Evolutionary conservation across 2,888 invertebrate species (phyloP).

Genomic region (Dicyrtoma fusca): DNA sequence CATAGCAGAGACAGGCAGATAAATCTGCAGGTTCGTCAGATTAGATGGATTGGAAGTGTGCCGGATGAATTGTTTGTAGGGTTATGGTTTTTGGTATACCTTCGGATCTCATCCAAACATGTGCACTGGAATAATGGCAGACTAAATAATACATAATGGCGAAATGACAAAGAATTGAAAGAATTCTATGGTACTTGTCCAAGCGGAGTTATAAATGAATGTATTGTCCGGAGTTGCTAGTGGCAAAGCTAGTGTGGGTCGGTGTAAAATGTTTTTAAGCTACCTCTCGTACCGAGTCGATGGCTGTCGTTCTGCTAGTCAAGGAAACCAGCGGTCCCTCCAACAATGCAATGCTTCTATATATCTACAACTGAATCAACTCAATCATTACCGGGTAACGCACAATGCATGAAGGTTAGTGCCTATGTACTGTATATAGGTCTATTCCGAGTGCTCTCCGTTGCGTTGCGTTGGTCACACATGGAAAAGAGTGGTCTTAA

Average conservation of each 20-base stretch:
- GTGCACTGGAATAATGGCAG: conserved; percentile 38
- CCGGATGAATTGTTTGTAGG: conserved; percentile 34
- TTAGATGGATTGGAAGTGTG: conserved; percentile 36
- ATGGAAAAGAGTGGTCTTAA: too few species aligned
- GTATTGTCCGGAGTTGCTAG: conserved; percentile 20
- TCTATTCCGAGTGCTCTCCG: too few species aligned
- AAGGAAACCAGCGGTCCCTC: not conserved
- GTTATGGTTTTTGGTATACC: conserved; percentile 9
- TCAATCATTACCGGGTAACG: not conserved
- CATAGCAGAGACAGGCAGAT: conserved; percentile 3
- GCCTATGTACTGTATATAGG: not conserved
- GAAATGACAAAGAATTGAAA: conserved; percentile 41
- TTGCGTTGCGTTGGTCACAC: too few species aligned
- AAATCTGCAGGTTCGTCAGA: conserved; percentile 33
- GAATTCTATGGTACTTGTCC: conserved; percentile 47
- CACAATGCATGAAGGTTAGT: too few species aligned
- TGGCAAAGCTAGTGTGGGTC: conserved; percentile 16
- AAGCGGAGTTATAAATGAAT: conserved; percentile 43
- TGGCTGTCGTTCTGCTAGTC: too few species aligned
- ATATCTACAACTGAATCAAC: not conserved
- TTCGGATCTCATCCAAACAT: conserved; percentile 25
- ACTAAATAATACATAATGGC: conserved; percentile 37
- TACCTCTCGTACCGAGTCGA: not conserved
- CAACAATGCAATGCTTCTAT: too few species aligned
- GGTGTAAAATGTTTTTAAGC: conserved; percentile 15